Conservation (phyloP, 2,888 invertebrate genomes). For the Xylocampa areola region DNA sequence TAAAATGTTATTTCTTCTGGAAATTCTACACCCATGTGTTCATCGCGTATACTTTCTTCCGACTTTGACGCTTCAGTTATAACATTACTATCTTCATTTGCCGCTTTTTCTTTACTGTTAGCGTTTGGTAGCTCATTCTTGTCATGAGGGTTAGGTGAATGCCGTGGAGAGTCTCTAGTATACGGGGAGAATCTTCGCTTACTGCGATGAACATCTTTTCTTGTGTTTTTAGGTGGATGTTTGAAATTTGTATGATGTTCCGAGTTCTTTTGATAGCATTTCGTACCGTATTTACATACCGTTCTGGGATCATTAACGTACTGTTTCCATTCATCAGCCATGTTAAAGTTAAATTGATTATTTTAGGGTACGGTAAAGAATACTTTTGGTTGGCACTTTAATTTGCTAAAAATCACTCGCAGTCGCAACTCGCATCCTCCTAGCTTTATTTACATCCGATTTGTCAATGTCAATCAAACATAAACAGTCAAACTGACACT, state of each 20-base stretch:
- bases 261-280: slow-evolving; percentile 95
- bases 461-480: neutral
- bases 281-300: slow-evolving; percentile 93
- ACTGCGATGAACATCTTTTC: slow-evolving; percentile 58
- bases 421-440: no score
- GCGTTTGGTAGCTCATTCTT: slow-evolving; percentile 12
- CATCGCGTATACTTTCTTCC: slow-evolving; percentile 6
- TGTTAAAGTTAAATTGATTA: slow-evolving; percentile 40
- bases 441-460: neutral
- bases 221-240: slow-evolving; percentile 90
- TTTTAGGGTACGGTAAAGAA: no score
- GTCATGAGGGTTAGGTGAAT: slow-evolving; percentile 9
- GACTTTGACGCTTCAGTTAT: neutral
- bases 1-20: slow-evolving; percentile 75
- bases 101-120: slow-evolving; percentile 1
- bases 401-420: no score
- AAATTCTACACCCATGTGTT: slow-evolving; percentile 51
- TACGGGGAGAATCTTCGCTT: slow-evolving; percentile 70
- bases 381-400: no score
- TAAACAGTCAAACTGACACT: neutral
- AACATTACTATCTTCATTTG: slow-evolving; percentile 5
- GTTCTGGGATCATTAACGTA: slow-evolving; percentile 84
- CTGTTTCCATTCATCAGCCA: slow-evolving; percentile 80
- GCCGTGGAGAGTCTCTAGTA: slow-evolving; percentile 46
- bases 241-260: slow-evolving; percentile 93